Conservation (phyloP, 2,888 invertebrate species). For the Pyrrhosoma nymphula region DNA sequence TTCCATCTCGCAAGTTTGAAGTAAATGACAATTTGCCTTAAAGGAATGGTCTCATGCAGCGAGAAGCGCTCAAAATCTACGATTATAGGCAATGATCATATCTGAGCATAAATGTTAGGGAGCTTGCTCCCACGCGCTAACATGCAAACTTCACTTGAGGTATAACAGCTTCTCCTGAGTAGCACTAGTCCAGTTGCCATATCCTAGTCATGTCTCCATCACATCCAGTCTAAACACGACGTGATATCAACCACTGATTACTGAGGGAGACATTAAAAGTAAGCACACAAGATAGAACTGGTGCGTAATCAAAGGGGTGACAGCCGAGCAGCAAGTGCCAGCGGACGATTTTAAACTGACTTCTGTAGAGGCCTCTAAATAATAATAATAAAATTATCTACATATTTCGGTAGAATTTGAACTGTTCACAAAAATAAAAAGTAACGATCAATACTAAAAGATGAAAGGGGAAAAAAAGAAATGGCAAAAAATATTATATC, state of each 20-base stretch:
- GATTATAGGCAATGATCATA: not conserved
- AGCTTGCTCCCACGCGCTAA: not conserved
- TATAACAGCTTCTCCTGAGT: not conserved
- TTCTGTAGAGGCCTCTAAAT: not conserved
- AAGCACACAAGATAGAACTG: not conserved
- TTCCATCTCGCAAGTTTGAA: too few relatives aligned
- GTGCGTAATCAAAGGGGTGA: not conserved
- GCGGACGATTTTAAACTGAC: not conserved
- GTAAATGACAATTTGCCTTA: too few relatives aligned
- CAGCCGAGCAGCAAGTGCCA: not conserved
- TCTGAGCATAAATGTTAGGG: not conserved
- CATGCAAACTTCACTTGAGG: not conserved
- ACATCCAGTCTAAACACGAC: not conserved
- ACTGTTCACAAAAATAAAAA: too few relatives aligned
- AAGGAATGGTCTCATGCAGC: too few relatives aligned
- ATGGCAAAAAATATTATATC: too few relatives aligned
- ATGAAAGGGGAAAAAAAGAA: too few relatives aligned
- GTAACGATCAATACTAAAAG: too few relatives aligned
- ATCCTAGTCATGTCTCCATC: not conserved
- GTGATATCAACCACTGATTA: conserved; percentile 6
- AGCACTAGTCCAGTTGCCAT: not conserved
- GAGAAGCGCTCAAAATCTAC: not conserved
- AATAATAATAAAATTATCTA: too few relatives aligned
- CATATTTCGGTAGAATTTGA: too few relatives aligned
- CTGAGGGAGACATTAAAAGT: not conserved